Evolutionary conservation across 2,113 vertebrate species (phyloP).

Genomic region (Phycodurus eques): DNA sequence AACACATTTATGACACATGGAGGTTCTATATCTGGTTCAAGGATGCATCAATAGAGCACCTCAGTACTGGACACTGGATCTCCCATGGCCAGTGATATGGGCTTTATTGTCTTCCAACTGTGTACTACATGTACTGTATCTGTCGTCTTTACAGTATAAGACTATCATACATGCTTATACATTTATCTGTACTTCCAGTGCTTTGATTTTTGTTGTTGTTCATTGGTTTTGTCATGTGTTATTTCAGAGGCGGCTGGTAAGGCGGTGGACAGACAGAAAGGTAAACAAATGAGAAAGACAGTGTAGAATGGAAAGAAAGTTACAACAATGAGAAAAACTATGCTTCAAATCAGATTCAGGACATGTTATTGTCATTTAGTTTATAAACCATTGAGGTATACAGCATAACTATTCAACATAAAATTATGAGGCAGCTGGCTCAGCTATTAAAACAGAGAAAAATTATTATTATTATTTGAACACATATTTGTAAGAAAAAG

Average conservation of each 20-base stretch:
- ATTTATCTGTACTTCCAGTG: slow-evolving; percentile 14
- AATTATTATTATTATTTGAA: neutral
- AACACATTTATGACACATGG: too few relatives aligned
- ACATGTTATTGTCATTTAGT: neutral
- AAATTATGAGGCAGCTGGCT: neutral
- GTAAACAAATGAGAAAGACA: slow-evolving; percentile 52
- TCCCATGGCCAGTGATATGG: neutral
- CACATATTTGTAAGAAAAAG: neutral
- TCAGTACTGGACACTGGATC: neutral
- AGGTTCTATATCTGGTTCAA: neutral
- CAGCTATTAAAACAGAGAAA: neutral
- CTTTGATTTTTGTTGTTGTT: slow-evolving; percentile 53
- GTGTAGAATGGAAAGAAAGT: slow-evolving; percentile 4
- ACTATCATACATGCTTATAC: slow-evolving; percentile 5
- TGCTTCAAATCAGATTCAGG: neutral
- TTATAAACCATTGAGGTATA: neutral
- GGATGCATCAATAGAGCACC: neutral
- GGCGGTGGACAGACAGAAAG: slow-evolving; percentile 65
- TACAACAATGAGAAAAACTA: slow-evolving; percentile 9
- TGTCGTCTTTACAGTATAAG: neutral
- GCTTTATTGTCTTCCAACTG: too few relatives aligned
- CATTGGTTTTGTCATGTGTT: slow-evolving; percentile 65
- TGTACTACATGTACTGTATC: neutral
- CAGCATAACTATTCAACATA: neutral
- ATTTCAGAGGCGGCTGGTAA: slow-evolving; percentile 71